Evolutionary conservation across 1,140 invertebrate species (phyloP).

Genomic region (Sinonovacula constricta): DNA sequence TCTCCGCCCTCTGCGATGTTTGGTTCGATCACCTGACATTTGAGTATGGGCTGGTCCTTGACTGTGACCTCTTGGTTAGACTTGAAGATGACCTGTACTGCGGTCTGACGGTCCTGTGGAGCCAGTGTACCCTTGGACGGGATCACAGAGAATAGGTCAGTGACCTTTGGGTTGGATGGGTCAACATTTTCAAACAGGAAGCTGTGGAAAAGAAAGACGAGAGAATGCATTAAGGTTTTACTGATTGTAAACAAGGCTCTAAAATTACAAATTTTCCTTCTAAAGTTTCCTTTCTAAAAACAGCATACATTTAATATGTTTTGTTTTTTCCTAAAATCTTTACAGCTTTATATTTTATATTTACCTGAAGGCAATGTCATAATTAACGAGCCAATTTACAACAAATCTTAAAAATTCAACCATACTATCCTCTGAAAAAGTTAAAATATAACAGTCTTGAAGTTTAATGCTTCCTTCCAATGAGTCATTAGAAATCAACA

Average conservation of each 20-base stretch:
- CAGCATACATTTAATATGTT: no score
- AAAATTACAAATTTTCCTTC: no score
- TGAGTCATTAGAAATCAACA: no score
- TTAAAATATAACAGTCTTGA: no score
- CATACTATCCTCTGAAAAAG: no score
- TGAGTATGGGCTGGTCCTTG: constrained; percentile 76
- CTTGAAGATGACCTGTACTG: constrained; percentile 75
- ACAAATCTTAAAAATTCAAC: no score
- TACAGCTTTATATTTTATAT: no score
- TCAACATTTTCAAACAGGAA: constrained; percentile 74
- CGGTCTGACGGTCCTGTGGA: constrained; percentile 73
- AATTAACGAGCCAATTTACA: no score
- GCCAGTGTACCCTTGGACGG: constrained; percentile 71
- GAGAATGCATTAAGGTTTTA: background rate
- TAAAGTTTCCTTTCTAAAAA: no score
- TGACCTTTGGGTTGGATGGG: constrained; percentile 64
- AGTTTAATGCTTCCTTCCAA: no score
- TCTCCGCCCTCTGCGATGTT: constrained; percentile 73
- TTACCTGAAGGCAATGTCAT: no score
- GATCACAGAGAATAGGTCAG: constrained; percentile 72
- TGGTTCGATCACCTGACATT: constrained; percentile 78
- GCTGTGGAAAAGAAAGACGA: constrained; percentile 54
- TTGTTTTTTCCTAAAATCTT: no score
- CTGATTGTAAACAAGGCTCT: background rate
- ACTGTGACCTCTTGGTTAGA: constrained; percentile 74